These are phyloP conservation scores for Melanerpes formicivorus DNA, from an alignment of 2,113 vertebrate genomes.

Conservation along the genomic window DNA sequence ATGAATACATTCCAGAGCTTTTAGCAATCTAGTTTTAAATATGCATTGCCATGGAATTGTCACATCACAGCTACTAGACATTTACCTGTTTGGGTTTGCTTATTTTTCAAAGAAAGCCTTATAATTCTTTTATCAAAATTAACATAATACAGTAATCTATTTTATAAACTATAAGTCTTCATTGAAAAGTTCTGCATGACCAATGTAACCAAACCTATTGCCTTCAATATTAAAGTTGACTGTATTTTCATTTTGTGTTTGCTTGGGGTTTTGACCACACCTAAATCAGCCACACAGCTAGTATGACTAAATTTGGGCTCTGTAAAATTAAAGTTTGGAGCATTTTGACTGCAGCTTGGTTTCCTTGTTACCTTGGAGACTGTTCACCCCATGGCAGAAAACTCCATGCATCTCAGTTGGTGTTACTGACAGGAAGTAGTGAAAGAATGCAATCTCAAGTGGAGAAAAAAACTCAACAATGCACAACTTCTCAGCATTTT, in stretches of 20 bases:
- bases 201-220: background rate
- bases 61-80: rapidly evolving
- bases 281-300: background rate
- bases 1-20: background rate
- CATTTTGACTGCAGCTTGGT: background rate
- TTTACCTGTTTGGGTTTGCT: background rate
- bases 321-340: background rate
- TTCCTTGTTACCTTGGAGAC: background rate
- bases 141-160: background rate
- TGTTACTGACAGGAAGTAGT: background rate
- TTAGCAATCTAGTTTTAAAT: background rate
- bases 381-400: background rate
- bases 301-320: background rate
- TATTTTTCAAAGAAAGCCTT: background rate
- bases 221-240: background rate
- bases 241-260: background rate
- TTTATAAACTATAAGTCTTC: background rate
- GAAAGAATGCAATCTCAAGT: background rate
- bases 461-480: rapidly evolving
- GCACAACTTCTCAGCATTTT: background rate
- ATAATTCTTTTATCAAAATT: background rate
- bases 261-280: background rate
- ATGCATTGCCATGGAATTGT: background rate
- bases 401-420: background rate
- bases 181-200: background rate